These are phyloP conservation scores for Danio aesculapii DNA, from an alignment of 2,797 vertebrate genomes.

Conservation along the genomic window DNA sequence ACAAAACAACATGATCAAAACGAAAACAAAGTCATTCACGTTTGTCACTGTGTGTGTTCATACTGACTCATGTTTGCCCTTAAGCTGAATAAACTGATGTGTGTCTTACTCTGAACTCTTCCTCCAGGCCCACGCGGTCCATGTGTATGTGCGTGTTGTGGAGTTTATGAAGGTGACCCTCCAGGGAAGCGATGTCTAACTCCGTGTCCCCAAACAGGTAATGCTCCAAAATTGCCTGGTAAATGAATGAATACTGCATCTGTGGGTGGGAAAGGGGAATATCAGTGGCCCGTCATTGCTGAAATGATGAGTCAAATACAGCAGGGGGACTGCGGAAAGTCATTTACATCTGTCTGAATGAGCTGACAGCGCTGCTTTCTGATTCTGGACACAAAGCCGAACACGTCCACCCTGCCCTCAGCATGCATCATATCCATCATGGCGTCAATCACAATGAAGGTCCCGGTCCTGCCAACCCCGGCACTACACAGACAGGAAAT, in stretches of 20 bases:
- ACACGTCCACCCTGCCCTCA: conserved; percentile 90
- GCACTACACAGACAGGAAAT: conserved; percentile 77
- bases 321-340: not conserved
- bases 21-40: not conserved
- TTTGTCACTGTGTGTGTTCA: not conserved
- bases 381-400: conserved; percentile 91
- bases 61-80: not conserved
- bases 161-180: conserved; percentile 93
- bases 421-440: conserved; percentile 95
- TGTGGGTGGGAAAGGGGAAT: conserved; percentile 4
- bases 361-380: conserved; percentile 95
- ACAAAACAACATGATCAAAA: not conserved
- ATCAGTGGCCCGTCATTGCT: not conserved
- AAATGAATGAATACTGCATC: conserved; percentile 85
- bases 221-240: conserved; percentile 96
- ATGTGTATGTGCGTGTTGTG: conserved; percentile 85
- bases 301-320: not conserved
- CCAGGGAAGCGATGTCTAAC: conserved; percentile 94
- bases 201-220: conserved; percentile 98
- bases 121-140: conserved; percentile 93
- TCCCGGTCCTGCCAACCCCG: conserved; percentile 94
- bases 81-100: not conserved
- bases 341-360: conserved; percentile 93
- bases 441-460: conserved; percentile 95
- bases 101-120: conserved; percentile 92